These are phyloP conservation scores for Heliconius eleuchia DNA, from an alignment of 1,140 invertebrate species.

Conservation along the genomic window DNA sequence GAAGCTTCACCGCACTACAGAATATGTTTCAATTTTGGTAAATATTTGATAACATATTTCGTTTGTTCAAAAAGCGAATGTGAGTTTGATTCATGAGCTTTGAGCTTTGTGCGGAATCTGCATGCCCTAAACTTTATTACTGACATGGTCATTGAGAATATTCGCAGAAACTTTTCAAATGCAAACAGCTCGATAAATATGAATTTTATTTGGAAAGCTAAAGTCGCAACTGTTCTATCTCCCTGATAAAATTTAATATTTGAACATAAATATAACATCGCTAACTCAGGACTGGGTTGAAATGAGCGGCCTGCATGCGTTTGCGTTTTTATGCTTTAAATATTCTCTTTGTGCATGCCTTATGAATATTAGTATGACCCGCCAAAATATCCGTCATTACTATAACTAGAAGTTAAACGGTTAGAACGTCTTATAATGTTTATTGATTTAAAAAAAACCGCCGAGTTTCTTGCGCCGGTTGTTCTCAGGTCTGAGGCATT, in stretches of 20 bases:
- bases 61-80: not conserved
- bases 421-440: too few species aligned
- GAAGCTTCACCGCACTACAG: not conserved
- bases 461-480: too few species aligned
- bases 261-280: too few species aligned
- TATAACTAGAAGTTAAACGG: too few species aligned
- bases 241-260: not conserved
- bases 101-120: not conserved
- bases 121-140: not conserved
- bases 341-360: too few species aligned
- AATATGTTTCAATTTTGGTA: not conserved
- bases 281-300: too few species aligned
- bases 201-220: not conserved
- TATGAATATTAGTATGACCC: too few species aligned
- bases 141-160: not conserved
- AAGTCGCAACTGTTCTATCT: not conserved
- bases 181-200: not conserved
- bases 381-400: too few species aligned
- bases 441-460: too few species aligned
- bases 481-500: too few species aligned
- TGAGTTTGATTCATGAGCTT: not conserved
- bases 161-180: not conserved
- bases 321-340: too few species aligned
- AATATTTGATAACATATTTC: slow-evolving; percentile 1
- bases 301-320: too few species aligned